A percentile compares a stretch with the other conserved stretches of the same genome.
Conservation (phyloP, 1,140 invertebrate species). For the Teleopsis dalmanni region DNA sequence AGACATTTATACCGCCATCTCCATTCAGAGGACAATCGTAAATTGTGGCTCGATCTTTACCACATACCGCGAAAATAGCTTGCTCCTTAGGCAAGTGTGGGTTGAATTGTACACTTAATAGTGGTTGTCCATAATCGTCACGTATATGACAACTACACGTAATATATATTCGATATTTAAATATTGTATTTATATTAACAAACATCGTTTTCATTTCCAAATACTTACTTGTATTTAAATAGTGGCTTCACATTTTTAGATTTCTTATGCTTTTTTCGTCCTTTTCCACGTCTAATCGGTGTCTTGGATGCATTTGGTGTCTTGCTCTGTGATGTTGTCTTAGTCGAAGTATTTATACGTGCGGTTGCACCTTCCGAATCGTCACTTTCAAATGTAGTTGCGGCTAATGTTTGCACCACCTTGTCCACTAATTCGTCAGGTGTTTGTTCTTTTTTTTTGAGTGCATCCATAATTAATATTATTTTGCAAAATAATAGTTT, state of each 20-base stretch:
- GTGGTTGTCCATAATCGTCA: conserved; percentile 87
- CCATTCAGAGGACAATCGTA: conserved; percentile 67
- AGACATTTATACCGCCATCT: conserved; percentile 62
- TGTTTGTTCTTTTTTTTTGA: no score
- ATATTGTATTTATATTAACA: neutral
- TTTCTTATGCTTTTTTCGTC: no score
- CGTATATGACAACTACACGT: conserved; percentile 62
- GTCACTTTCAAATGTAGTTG: no score
- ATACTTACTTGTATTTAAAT: conserved; percentile 67
- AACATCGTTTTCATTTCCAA: neutral
- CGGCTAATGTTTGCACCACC: no score
- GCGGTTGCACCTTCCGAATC: conserved; percentile 62
- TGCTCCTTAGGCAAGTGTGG: conserved; percentile 77
- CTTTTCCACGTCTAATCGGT: conserved; percentile 57
- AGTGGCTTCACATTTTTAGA: conserved; percentile 64
- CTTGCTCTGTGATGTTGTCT: conserved; percentile 78
- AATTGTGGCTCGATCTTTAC: conserved; percentile 86
- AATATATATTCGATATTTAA: no score
- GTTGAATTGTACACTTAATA: conserved; percentile 93
- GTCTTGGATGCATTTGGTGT: conserved; percentile 67
- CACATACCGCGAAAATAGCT: conserved; percentile 89
- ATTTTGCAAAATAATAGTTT: no score
- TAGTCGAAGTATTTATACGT: conserved; percentile 76
- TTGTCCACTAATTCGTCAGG: no score
- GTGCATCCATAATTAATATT: no score